A percentile compares a stretch with the other conserved stretches of the same genome.
phyloP scores from a whole-genome alignment of 2,797 vertebrate species.

The Onychomys torridus region DNA sequence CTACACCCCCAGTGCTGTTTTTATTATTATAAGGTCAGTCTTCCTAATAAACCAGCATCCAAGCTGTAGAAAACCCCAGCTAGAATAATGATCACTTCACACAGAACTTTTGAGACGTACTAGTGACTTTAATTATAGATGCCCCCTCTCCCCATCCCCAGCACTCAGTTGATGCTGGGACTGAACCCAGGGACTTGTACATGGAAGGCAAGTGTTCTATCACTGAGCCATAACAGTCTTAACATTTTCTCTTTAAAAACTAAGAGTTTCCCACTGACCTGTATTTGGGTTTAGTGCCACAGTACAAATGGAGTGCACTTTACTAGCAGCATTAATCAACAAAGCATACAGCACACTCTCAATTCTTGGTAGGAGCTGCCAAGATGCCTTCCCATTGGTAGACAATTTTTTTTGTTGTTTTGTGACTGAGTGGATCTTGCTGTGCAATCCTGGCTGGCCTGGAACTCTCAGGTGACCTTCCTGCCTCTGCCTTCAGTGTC shows the following conservation, averaged over 20 bases:
- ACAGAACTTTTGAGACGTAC: background rate
- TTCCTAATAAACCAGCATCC: constrained; percentile 23
- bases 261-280: constrained; percentile 16
- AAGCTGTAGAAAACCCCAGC: background rate
- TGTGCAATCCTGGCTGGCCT: background rate
- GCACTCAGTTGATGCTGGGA: background rate
- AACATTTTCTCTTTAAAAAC: background rate
- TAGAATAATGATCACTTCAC: background rate
- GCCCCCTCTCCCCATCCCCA: no score
- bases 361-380: background rate
- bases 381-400: background rate
- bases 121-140: constrained; percentile 44
- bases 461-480: background rate
- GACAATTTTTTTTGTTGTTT: background rate
- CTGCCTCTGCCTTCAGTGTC: background rate
- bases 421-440: background rate
- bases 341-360: background rate
- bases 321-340: background rate
- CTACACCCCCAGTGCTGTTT: background rate
- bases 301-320: background rate
- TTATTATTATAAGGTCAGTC: constrained; percentile 23
- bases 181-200: background rate
- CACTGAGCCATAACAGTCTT: background rate
- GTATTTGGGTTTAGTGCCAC: background rate
- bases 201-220: background rate